Conservation (phyloP, 2,113 vertebrate species). For the Tyto alba region DNA sequence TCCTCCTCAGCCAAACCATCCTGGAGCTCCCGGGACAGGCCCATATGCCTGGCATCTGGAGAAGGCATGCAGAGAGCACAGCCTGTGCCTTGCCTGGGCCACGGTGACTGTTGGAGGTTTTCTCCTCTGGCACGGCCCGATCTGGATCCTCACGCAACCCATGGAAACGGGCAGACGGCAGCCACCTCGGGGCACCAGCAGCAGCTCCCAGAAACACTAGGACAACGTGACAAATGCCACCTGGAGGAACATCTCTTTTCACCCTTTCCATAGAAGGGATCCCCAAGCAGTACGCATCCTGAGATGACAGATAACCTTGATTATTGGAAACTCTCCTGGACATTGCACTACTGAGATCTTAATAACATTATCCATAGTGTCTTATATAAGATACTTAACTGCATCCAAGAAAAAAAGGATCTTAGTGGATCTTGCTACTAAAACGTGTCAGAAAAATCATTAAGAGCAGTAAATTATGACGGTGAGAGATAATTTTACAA, state of each 20-base stretch:
- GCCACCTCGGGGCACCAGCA: not conserved
- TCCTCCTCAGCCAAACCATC: slow-evolving; percentile 5
- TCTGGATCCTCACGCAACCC: not conserved
- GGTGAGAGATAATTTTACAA: slow-evolving; percentile 66
- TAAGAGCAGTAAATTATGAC: slow-evolving; percentile 65
- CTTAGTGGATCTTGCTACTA: slow-evolving; percentile 56
- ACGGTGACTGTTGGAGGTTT: not conserved
- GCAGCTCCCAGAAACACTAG: not conserved
- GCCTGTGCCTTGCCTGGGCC: not conserved
- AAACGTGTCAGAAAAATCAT: slow-evolving; percentile 71
- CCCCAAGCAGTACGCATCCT: not conserved
- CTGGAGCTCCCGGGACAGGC: slow-evolving; percentile 7
- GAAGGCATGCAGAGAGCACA: not conserved
- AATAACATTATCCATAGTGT: slow-evolving; percentile 1
- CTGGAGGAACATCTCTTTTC: not conserved
- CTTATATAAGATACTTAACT: slow-evolving; percentile 42
- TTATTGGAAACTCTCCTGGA: slow-evolving; percentile 18
- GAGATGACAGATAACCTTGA: slow-evolving; percentile 7
- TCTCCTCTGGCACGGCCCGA: not conserved
- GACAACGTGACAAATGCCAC: not conserved
- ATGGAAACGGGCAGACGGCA: not conserved
- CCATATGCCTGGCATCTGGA: slow-evolving; percentile 52
- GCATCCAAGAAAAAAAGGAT: slow-evolving; percentile 48
- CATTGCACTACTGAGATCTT: not conserved
- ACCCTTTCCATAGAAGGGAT: not conserved